Conservation (phyloP, 2,797 vertebrate genomes). For the Calcarius lapponicus region DNA sequence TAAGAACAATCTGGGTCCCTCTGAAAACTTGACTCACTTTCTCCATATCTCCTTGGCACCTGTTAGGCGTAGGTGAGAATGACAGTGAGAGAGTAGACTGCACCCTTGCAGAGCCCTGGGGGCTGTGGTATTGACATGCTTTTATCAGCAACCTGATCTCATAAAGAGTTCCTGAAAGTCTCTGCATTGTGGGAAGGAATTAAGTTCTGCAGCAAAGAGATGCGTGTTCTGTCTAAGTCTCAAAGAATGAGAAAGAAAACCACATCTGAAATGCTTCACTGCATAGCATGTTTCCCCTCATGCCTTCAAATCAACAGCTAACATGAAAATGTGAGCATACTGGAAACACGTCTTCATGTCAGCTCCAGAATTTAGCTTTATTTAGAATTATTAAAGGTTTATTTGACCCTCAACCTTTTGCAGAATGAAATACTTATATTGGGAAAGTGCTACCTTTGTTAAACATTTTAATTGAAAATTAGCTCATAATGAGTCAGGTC, state of each 20-base stretch:
- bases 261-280: neutral
- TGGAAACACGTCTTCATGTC: neutral
- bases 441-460: neutral
- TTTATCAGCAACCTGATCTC: constrained; percentile 27
- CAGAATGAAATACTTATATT: neutral
- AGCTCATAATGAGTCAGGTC: neutral
- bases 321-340: neutral
- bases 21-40: neutral
- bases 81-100: neutral
- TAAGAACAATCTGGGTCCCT: neutral
- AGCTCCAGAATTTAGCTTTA: neutral
- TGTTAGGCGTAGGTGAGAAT: neutral
- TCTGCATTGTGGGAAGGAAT: neutral
- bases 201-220: neutral
- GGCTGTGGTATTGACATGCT: neutral
- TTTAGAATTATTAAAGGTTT: neutral
- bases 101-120: neutral
- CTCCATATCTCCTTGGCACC: neutral
- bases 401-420: neutral
- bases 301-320: neutral
- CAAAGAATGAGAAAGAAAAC: neutral
- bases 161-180: constrained; percentile 37
- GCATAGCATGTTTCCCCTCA: neutral
- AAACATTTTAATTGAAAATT: neutral
- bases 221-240: neutral